These are phyloP conservation scores for Crax fasciolata DNA, from an alignment of 2,797 vertebrate species.

Conservation along the genomic window DNA sequence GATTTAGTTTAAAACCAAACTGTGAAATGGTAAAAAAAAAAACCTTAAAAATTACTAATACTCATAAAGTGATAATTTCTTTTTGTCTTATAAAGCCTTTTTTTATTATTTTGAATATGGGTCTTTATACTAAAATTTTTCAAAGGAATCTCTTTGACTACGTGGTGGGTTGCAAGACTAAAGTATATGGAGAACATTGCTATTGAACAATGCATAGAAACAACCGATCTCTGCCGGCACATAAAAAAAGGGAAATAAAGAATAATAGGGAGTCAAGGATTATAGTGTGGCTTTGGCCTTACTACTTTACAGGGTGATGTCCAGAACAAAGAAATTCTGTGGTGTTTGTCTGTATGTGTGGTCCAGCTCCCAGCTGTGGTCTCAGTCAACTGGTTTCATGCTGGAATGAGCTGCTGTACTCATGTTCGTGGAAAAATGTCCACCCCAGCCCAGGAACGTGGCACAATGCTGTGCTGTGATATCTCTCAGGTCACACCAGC, in stretches of 20 bases:
- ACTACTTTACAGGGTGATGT: constrained; percentile 22
- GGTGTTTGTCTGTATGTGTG: constrained; percentile 32
- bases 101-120: background rate
- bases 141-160: background rate
- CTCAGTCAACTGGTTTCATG: background rate
- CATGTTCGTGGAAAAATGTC: background rate
- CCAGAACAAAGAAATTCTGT: background rate
- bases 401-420: background rate
- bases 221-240: background rate
- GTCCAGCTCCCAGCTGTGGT: constrained; percentile 12
- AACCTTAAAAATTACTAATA: background rate
- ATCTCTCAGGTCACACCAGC: constrained; percentile 5
- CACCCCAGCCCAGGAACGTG: background rate
- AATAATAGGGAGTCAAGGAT: background rate
- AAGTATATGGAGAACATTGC: background rate
- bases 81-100: background rate
- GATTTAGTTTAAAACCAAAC: background rate
- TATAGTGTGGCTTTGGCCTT: background rate
- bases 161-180: background rate
- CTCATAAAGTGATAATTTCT: background rate
- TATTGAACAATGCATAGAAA: background rate
- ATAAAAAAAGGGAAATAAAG: constrained; percentile 1
- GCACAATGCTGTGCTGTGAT: background rate
- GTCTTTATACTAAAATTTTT: background rate
- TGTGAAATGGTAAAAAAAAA: background rate